phyloP scores from a whole-genome alignment of 2,888 invertebrate genomes.

The Epinotia nisella region DNA sequence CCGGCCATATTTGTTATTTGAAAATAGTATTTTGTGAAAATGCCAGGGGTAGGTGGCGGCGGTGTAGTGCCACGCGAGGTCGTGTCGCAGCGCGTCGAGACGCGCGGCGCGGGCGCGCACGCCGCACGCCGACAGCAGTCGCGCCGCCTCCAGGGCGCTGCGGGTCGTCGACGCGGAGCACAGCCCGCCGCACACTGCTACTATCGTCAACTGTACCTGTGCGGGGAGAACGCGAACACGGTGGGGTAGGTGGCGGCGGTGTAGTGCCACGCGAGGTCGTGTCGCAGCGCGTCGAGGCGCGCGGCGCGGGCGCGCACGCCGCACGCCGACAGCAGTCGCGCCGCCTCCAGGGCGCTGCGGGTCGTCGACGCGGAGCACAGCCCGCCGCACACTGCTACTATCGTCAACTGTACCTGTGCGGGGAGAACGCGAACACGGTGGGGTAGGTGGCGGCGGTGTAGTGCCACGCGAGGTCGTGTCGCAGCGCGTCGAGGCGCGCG shows the following conservation, averaged over 20 bases:
- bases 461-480: conserved; percentile 77
- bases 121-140: conserved; percentile 81
- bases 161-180: conserved; percentile 90
- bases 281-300: conserved; percentile 90
- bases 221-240: conserved; percentile 90
- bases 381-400: conserved; percentile 85
- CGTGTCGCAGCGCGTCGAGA: conserved; percentile 89
- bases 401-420: conserved; percentile 58
- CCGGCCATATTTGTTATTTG: too few relatives aligned
- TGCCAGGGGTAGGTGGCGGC: not conserved
- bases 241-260: conserved; percentile 92
- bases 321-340: conserved; percentile 84
- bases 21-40: too few relatives aligned
- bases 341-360: conserved; percentile 88
- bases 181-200: conserved; percentile 73
- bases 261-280: conserved; percentile 95
- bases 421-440: conserved; percentile 91
- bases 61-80: not conserved
- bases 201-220: conserved; percentile 47
- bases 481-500: conserved; percentile 89
- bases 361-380: conserved; percentile 89
- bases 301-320: conserved; percentile 74
- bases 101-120: conserved; percentile 80
- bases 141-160: conserved; percentile 87
- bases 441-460: conserved; percentile 2